Evolutionary conservation across 2,113 vertebrate genomes (phyloP), one percentile per base, ranked within the genome.

Genomic region (Helogale parvula): DNA sequence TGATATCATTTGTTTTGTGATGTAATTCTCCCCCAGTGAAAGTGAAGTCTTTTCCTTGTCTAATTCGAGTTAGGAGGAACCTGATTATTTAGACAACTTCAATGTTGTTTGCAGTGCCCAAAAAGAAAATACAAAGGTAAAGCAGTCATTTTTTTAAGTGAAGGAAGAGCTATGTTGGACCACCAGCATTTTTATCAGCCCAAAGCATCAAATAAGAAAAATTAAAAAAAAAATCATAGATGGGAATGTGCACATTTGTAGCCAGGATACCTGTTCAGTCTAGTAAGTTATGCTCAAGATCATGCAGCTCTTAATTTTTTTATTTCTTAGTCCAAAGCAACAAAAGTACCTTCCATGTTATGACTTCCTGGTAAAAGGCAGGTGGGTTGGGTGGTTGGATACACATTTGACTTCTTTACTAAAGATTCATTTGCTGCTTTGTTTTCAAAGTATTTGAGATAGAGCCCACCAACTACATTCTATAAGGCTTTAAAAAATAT

Each of bases 101-200:
- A 60, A 14, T 76, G 45, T 74, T 86, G 52, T 95, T 88, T 45
- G 41, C 50, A 29, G 31, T 79, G 79, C 14, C 0, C 17, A 23
- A 29, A 86, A 69, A 84, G 29, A 66, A 96, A 76, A 72, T 81
- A 81, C 65, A 85, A 81, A n/a, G 21, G 23, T 31, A 19, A 76
- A 79, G 29, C 33, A 83, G 47, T 12, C 25, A 19, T 87, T 57
- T 88, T 88, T 95, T 97, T 63, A 97, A 96, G 92, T 47, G 85
- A 95, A 94, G 88, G 65, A 93, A 80, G 66, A 76, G 47, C 19
- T 85, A 65, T 35, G 23, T 88, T 90, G 71, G 88, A 95, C 85
- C 13, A 81, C 0, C 12, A 63, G 50, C 15, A 9, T 54, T 54
- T 15, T 54, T 54, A 16, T 54, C 4, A 14, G 41, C 35, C 47